Evolutionary conservation across 2,113 vertebrate species (phyloP).

Genomic region (Ptyas mucosa): DNA sequence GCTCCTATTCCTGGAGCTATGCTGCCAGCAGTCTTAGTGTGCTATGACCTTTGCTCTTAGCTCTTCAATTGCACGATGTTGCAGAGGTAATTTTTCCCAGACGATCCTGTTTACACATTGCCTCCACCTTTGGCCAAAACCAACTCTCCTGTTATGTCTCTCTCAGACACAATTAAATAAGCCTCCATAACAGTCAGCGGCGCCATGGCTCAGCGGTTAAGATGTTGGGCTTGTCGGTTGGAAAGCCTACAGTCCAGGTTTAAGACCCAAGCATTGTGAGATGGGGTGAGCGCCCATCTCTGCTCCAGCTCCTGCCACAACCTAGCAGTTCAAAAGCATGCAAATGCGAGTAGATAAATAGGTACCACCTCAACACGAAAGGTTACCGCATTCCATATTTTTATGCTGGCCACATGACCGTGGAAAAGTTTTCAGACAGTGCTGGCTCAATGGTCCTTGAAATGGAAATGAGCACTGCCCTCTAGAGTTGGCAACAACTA

Average conservation of each 20-base stretch:
- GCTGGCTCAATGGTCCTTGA: not conserved
- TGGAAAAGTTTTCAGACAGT: not conserved
- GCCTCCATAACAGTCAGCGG: no score
- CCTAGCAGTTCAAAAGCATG: not conserved
- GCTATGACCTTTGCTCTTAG: conserved; percentile 51
- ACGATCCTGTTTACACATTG: conserved; percentile 61
- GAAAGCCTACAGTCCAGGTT: not conserved
- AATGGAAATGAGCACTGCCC: not conserved
- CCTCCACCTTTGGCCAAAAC: conserved; percentile 44
- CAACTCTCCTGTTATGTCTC: not conserved
- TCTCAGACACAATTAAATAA: not conserved
- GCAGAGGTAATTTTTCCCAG: conserved; percentile 63
- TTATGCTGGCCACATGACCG: not conserved
- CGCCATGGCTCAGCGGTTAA: not conserved
- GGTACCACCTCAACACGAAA: not conserved
- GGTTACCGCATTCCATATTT: not conserved
- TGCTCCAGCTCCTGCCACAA: not conserved
- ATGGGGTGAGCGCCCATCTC: not conserved
- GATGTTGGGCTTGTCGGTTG: not conserved
- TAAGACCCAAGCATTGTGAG: not conserved
- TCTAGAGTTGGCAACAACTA: not conserved
- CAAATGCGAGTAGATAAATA: not conserved
- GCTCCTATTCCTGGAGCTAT: conserved; percentile 60
- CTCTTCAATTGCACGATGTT: conserved; percentile 47
- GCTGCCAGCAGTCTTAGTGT: conserved; percentile 48